These are phyloP conservation scores for Burhinus oedicnemus DNA, from an alignment of 2,113 vertebrate species.

Conservation along the genomic window DNA sequence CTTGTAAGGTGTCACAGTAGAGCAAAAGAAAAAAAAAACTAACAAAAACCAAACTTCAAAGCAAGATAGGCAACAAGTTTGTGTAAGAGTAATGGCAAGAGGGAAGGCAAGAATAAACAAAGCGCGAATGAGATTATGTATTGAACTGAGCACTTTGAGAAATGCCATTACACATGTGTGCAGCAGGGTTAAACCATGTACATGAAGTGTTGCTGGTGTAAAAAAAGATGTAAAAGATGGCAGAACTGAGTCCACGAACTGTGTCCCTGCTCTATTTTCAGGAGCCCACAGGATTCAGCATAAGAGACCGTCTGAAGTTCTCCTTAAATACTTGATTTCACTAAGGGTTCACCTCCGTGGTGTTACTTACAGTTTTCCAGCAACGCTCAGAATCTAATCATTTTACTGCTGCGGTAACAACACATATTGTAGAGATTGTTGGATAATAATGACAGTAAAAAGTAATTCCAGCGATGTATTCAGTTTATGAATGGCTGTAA, in stretches of 20 bases:
- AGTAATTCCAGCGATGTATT: slow-evolving; percentile 27
- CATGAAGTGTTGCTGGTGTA: not conserved
- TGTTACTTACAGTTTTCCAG: slow-evolving; percentile 42
- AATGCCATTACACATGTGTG: accelerated
- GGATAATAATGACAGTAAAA: slow-evolving; percentile 57
- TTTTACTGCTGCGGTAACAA: not conserved
- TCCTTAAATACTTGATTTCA: not conserved
- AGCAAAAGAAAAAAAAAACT: not conserved
- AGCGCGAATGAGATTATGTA: not conserved
- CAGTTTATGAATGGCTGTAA: slow-evolving; percentile 56
- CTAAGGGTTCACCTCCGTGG: not conserved
- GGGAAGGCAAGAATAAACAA: not conserved
- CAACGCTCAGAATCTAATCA: not conserved
- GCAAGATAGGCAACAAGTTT: not conserved
- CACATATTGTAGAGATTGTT: not conserved
- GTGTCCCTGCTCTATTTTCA: not conserved
- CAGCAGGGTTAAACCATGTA: not conserved
- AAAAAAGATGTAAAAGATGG: not conserved
- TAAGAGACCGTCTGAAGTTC: not conserved
- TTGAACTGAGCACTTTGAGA: not conserved
- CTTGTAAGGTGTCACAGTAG: not conserved
- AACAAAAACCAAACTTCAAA: not conserved
- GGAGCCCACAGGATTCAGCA: not conserved
- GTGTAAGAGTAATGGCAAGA: not conserved
- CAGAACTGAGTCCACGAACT: not conserved